phyloP scores from a whole-genome alignment of 2,888 invertebrate species.

The Isoperla grammatica region DNA sequence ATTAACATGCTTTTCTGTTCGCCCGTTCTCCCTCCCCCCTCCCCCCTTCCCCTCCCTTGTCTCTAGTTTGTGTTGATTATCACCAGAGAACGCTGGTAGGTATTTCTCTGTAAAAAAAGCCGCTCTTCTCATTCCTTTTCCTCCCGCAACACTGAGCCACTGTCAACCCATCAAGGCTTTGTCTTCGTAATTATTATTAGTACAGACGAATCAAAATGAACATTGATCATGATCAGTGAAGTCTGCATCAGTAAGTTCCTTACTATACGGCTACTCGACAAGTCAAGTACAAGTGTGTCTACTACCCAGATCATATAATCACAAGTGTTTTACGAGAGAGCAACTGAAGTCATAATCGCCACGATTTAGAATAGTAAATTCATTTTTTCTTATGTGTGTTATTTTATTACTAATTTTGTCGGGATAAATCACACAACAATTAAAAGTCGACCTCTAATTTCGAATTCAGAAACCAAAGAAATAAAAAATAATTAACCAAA shows the following conservation, averaged over 20 bases:
- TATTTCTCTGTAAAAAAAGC: background rate
- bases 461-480: no score
- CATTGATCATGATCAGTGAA: background rate
- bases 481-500: no score
- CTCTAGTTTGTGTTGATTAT: slow-evolving; percentile 7
- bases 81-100: background rate
- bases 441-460: no score
- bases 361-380: no score
- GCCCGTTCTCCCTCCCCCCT: background rate
- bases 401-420: no score
- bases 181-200: background rate
- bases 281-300: no score
- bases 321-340: no score
- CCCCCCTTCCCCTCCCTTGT: background rate
- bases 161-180: background rate
- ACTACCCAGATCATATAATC: no score
- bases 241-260: background rate
- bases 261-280: no score
- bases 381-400: no score
- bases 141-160: background rate
- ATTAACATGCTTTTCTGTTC: slow-evolving; percentile 15
- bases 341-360: no score
- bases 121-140: background rate
- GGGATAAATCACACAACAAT: no score
- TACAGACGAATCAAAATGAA: background rate